These are phyloP conservation scores for Selenia dentaria DNA, from an alignment of 2,888 invertebrate species.

Conservation along the genomic window DNA sequence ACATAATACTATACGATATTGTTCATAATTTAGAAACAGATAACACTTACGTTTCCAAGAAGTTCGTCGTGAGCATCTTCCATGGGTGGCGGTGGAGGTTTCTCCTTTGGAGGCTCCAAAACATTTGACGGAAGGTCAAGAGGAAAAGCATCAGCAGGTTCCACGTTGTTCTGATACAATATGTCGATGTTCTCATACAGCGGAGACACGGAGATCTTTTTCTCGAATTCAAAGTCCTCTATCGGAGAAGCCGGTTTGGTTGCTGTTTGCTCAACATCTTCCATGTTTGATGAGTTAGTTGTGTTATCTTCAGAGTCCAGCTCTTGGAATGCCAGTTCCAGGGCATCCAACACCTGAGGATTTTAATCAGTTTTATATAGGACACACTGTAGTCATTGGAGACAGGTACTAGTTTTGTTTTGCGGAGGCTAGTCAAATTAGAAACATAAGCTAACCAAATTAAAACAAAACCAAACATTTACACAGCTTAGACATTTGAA, in stretches of 20 bases:
- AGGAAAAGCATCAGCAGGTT: slow-evolving; percentile 70
- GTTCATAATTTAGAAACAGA: no score
- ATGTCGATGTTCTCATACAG: slow-evolving; percentile 86
- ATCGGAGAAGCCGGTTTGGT: slow-evolving; percentile 15
- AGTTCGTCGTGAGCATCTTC: slow-evolving; percentile 77
- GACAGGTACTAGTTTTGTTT: no score
- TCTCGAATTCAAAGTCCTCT: slow-evolving; percentile 51
- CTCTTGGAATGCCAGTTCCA: slow-evolving; percentile 86
- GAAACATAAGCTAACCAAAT: slow-evolving; percentile 32
- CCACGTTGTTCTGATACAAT: slow-evolving; percentile 71
- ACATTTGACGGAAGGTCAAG: slow-evolving; percentile 84
- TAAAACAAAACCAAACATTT: slow-evolving; percentile 32
- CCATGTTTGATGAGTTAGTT: slow-evolving; percentile 49
- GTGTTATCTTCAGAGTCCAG: slow-evolving; percentile 81
- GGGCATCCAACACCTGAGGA: slow-evolving; percentile 85
- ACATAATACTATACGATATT: no score
- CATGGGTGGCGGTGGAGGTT: slow-evolving; percentile 92
- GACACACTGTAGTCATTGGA: no score
- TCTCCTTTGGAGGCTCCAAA: slow-evolving; percentile 92
- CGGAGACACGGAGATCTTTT: slow-evolving; percentile 77
- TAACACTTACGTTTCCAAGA: slow-evolving; percentile 71
- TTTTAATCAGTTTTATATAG: slow-evolving; percentile 20
- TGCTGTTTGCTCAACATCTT: slow-evolving; percentile 48
- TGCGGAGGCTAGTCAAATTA: slow-evolving; percentile 21
- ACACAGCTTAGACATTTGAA: slow-evolving; percentile 13